These are phyloP conservation scores for Harpalus rubripes DNA, from an alignment of 2,888 invertebrate species.

Conservation along the genomic window DNA sequence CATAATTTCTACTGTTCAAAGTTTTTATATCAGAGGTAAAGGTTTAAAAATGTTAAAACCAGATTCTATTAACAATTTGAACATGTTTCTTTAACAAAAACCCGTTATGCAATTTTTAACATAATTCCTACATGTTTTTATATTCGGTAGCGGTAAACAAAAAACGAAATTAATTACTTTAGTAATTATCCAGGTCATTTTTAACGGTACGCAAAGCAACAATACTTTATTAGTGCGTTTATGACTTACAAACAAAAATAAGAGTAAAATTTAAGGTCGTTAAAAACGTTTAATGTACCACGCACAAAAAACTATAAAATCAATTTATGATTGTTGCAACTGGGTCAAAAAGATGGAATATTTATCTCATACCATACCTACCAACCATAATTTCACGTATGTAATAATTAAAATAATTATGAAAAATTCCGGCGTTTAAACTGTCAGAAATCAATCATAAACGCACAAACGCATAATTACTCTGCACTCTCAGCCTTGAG, in stretches of 20 bases:
- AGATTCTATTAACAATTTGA: too few relatives aligned
- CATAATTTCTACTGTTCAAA: too few relatives aligned
- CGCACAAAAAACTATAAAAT: slow-evolving; percentile 18
- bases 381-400: slow-evolving; percentile 31
- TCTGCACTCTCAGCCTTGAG: slow-evolving; percentile 13
- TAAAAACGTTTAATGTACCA: not conserved
- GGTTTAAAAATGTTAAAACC: too few relatives aligned
- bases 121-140: too few relatives aligned
- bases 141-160: not conserved
- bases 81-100: too few relatives aligned
- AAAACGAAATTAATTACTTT: not conserved
- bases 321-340: slow-evolving; percentile 33
- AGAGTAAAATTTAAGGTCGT: slow-evolving; percentile 38
- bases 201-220: not conserved
- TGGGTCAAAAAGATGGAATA: slow-evolving; percentile 39
- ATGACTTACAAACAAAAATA: slow-evolving; percentile 15
- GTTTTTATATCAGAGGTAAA: too few relatives aligned
- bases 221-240: not conserved
- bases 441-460: slow-evolving; percentile 62
- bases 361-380: slow-evolving; percentile 2
- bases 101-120: too few relatives aligned
- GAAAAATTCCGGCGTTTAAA: slow-evolving; percentile 53
- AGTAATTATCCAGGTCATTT: not conserved
- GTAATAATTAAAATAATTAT: slow-evolving; percentile 53
- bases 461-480: slow-evolving; percentile 51